phyloP scores from a whole-genome alignment of 2,888 invertebrate species.

The Mimas tiliae region DNA sequence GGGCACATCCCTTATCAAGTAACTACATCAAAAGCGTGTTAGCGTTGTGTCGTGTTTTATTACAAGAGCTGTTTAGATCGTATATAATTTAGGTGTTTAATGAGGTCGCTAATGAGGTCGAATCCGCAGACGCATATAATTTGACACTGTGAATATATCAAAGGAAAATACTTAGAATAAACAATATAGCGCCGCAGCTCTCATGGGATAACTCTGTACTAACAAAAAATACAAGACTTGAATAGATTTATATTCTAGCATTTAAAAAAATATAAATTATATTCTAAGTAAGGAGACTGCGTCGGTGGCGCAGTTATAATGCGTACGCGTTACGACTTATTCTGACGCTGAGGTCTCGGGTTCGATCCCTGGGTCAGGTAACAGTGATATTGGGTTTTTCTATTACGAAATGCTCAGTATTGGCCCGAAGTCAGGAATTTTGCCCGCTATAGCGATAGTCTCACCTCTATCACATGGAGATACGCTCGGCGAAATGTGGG shows the following conservation, averaged over 20 bases:
- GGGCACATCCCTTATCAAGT: not conserved
- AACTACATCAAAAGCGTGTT: constrained; percentile 21
- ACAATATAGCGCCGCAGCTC: constrained; percentile 31
- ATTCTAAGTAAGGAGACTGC: too few species aligned
- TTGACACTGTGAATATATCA: constrained; percentile 34
- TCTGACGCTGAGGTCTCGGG: too few species aligned
- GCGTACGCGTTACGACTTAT: too few species aligned
- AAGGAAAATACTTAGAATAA: constrained; percentile 27
- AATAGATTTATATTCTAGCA: too few species aligned
- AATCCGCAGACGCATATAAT: constrained; percentile 25
- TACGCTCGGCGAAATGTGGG: too few species aligned
- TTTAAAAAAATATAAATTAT: not conserved
- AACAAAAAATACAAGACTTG: not conserved
- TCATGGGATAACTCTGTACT: not conserved
- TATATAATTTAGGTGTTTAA: constrained; percentile 12
- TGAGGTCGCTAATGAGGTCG: constrained; percentile 20
- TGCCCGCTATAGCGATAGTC: too few species aligned
- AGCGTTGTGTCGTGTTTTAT: constrained; percentile 1
- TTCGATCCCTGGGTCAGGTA: too few species aligned
- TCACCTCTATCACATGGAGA: too few species aligned
- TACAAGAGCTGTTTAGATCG: constrained; percentile 11
- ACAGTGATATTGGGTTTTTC: too few species aligned
- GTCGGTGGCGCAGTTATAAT: too few species aligned
- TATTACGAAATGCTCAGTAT: too few species aligned
- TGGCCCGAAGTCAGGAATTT: too few species aligned